Base-by-base conservation (phyloP, 2,797 vertebrate species). In the Amazona ochrocephala region DNA sequence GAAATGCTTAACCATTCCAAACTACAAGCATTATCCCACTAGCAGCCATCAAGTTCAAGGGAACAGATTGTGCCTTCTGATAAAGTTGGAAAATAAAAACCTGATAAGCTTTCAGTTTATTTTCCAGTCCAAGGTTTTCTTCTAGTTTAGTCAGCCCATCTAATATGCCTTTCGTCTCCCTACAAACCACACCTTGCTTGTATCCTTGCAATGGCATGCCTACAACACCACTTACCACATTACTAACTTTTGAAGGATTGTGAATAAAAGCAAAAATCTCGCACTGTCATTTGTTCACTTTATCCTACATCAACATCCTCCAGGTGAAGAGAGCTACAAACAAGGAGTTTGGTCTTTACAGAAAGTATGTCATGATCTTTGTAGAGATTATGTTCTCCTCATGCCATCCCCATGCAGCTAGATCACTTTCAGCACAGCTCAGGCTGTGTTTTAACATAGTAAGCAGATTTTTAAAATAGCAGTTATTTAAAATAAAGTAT, bases 101-200 rank as follows among this genome's bases (percentile, higher is more conserved):
- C 58, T 51, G 74, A 64, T 70, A 54, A 92, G 21, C 13, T 39
- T 85, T 56, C n/a, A 37, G 42, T 6, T 79, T 64, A 30, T 62
- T 96, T 87, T 56, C 51, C 78, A 85, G 94, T 77, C 56, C 68
- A 89, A 95, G 54, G 87, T 89, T 77, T 66, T 82, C 23, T 77
- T 70, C 32, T 23, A 60, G 29, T 62, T 62, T 23, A 37, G 26
- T 39, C 66, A 82, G 67, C 6, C 89, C 12, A 11, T 23, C 26
- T 29, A 70, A 62, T 8, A 53, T 5, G 37, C 18, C 39, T 18
- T 54, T 27, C 19, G 54, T 65, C 32, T 54, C 41, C 34, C 65
- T 70, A 29, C 13, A 76, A 82, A 84, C 47, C 56, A 80, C 68
- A 67, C 26, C 64, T 78, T 65, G 34, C 44, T 77, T 37, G 30